Evolutionary conservation across 2,797 vertebrate species (phyloP), one percentile per base, ranked within the genome.

Genomic region (Clangula hyemalis): DNA sequence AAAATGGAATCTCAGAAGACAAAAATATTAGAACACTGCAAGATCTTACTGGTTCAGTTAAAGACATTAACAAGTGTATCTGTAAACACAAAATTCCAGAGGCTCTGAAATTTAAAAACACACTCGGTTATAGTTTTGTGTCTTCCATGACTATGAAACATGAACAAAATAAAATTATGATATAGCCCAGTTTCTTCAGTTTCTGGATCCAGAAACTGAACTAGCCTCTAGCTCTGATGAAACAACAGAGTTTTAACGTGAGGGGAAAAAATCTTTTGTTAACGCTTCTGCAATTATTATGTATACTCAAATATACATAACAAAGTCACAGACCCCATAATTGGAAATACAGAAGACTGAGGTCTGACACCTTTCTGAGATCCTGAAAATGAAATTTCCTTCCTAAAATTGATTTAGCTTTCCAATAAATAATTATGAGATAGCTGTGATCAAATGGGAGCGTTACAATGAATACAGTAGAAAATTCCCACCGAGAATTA

Each of bases 21-120:
- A 62, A 91, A 93, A 89, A 47, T 11, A 39, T 61, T 58, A 58
- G 34, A 87, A 70, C 53, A 74, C 43, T 68, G 34, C n/a, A 68
- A 97, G 90, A 82, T 86, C 60, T 61, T 93, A 47, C 20, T 53
- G 82, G 47, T 74, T 79, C 60, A 49, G 77, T 53, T 74, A 70
- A 89, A 87, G 36, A 68, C 28, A 5, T 87, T 95, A 88, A 87
- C 38, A 83, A 86, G 15, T 32, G 6, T 47, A 38, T 39, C 51
- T 0, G 8, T 41, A 85, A 94, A 91, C n/a, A 70, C 12, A 28
- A 88, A 32, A 90, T 65, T 81, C 87, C 77, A 93, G 60, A 72
- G 18, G 11, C 17, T 61, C 27, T 88, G 62, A 57, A 82, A 84
- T 68, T 79, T 70, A 49, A 88, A 90, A 95, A 49, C 51, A 58